A percentile compares a stretch with the other conserved stretches of the same genome.
Conservation (phyloP, 2,113 vertebrate genomes). For the Pagrus major region DNA sequence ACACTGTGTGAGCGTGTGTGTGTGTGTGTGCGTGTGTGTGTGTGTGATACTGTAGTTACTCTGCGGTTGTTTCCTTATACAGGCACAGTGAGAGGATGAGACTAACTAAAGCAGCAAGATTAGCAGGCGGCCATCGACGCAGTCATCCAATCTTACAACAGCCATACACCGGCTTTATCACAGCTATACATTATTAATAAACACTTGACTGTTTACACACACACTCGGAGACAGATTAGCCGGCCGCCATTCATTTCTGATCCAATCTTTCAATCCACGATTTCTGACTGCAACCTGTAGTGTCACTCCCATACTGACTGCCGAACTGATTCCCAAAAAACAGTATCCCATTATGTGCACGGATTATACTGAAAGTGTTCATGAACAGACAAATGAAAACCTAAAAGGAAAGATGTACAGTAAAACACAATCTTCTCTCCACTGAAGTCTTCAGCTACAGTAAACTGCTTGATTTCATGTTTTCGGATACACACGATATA, state of each 20-base stretch:
- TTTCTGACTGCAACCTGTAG: slow-evolving; percentile 43
- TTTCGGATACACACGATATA: slow-evolving; percentile 20
- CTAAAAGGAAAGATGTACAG: not conserved
- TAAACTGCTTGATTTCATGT: not conserved
- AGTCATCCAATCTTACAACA: slow-evolving; percentile 56
- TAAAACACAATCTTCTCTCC: not conserved
- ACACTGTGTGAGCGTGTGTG: not conserved
- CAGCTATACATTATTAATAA: slow-evolving; percentile 46
- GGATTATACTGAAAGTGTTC: slow-evolving; percentile 29
- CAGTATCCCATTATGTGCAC: slow-evolving; percentile 36
- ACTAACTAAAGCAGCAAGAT: slow-evolving; percentile 63
- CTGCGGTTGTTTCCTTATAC: slow-evolving; percentile 15
- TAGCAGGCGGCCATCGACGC: slow-evolving; percentile 50
- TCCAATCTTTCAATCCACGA: slow-evolving; percentile 47
- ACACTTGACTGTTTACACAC: slow-evolving; percentile 27
- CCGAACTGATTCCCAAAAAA: slow-evolving; percentile 54
- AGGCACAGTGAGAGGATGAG: slow-evolving; percentile 43
- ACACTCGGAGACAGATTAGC: slow-evolving; percentile 42
- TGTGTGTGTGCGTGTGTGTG: not conserved
- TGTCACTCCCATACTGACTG: slow-evolving; percentile 32
- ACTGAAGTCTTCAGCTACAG: not conserved
- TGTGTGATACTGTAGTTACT: not conserved
- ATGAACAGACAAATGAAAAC: slow-evolving; percentile 2
- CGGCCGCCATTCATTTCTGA: slow-evolving; percentile 45
- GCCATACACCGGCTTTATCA: slow-evolving; percentile 37